These are phyloP conservation scores for Pelvicachromis taeniatus DNA, from an alignment of 2,113 vertebrate species.

Conservation along the genomic window DNA sequence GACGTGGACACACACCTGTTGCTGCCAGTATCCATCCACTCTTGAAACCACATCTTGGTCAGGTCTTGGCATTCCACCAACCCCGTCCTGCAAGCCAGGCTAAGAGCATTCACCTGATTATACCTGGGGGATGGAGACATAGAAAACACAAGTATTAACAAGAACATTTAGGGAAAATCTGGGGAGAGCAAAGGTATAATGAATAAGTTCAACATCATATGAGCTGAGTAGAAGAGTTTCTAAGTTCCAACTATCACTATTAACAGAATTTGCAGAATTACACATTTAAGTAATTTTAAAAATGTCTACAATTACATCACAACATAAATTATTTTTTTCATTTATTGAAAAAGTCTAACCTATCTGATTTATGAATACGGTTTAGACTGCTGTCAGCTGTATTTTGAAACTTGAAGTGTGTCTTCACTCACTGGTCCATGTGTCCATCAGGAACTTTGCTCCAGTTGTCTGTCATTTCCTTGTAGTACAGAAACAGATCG, in stretches of 20 bases:
- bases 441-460: fast-evolving
- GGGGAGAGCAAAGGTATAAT: not conserved
- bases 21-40: not conserved
- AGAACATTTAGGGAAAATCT: not conserved
- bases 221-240: not conserved
- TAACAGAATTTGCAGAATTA: not conserved
- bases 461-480: conserved; percentile 19
- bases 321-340: not conserved
- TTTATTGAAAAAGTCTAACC: not conserved
- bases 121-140: conserved; percentile 73
- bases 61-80: conserved; percentile 43
- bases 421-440: conserved; percentile 83
- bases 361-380: not conserved
- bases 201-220: not conserved
- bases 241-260: not conserved
- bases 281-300: not conserved
- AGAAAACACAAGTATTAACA: not conserved
- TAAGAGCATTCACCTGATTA: conserved; percentile 82
- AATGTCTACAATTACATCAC: not conserved
- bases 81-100: conserved; percentile 79
- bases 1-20: conserved; percentile 75
- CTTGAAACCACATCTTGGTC: fast-evolving
- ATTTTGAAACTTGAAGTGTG: not conserved
- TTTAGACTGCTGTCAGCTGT: not conserved
- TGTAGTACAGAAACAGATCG: conserved; percentile 70